Conservation (phyloP, 1,140 invertebrate genomes). For the Calephelis nemesis region DNA sequence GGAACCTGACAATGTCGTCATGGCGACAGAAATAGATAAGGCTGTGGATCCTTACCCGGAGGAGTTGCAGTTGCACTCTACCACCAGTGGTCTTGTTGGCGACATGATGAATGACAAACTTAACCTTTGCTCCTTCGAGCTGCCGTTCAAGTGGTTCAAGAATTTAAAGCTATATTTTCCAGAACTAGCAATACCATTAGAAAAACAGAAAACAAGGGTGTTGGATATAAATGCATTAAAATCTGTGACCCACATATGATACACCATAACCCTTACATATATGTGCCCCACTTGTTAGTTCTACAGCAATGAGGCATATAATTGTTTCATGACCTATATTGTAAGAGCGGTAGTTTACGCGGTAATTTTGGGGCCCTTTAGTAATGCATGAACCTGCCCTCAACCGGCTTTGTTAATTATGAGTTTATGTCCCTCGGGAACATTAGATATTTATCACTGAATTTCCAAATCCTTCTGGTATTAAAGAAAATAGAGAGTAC, state of each 20-base stretch:
- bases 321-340: constrained; percentile 21
- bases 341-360: constrained; percentile 44
- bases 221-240: too few relatives aligned
- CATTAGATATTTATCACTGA: constrained; percentile 39
- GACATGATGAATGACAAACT: too few relatives aligned
- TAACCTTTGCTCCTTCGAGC: too few relatives aligned
- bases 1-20: too few relatives aligned
- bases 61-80: too few relatives aligned
- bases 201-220: too few relatives aligned
- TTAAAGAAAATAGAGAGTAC: neutral
- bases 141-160: too few relatives aligned
- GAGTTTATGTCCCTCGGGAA: constrained; percentile 44
- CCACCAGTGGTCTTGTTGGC: too few relatives aligned
- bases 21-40: too few relatives aligned
- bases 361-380: constrained; percentile 44
- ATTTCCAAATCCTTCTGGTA: constrained; percentile 5
- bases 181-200: too few relatives aligned
- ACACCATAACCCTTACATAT: neutral
- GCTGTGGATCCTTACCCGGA: too few relatives aligned
- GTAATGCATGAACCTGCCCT: constrained; percentile 55
- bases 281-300: constrained; percentile 3
- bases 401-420: constrained; percentile 54
- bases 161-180: too few relatives aligned
- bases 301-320: constrained; percentile 12
- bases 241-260: constrained; percentile 3